Conservation (phyloP, 2,113 vertebrate genomes). For the Hydropotes inermis region DNA sequence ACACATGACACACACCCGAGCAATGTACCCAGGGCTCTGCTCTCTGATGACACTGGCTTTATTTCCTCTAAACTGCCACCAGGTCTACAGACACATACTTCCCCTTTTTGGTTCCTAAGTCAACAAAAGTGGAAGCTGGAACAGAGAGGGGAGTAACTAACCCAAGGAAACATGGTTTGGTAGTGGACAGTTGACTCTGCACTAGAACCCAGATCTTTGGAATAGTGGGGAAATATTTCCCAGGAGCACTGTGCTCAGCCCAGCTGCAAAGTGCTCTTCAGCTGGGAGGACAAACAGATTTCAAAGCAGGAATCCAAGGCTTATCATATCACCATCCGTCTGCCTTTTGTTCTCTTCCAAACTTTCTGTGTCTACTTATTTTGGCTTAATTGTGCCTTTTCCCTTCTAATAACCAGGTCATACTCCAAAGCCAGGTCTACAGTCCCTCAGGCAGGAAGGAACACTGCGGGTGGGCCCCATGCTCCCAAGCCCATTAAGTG, state of each 20-base stretch:
- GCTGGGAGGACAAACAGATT: background rate
- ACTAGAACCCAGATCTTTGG: background rate
- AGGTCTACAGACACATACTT: constrained; percentile 20
- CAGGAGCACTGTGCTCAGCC: too few species aligned
- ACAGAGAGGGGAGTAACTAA: background rate
- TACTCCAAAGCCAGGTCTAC: background rate
- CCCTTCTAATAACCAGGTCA: background rate
- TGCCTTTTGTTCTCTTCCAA: background rate
- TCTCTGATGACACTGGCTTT: background rate
- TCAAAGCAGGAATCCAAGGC: background rate
- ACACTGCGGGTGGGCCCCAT: too few species aligned
- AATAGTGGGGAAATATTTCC: too few species aligned
- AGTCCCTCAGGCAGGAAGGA: background rate
- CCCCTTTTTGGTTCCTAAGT: background rate
- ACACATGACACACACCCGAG: background rate
- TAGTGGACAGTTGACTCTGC: background rate
- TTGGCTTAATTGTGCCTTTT: background rate
- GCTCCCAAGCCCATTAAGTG: background rate
- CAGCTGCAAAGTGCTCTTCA: background rate
- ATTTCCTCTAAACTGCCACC: constrained; percentile 1
- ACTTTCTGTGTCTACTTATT: background rate
- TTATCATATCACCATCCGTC: background rate
- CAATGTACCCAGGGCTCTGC: background rate
- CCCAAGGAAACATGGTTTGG: background rate
- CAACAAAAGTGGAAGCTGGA: background rate